Evolutionary conservation across 2,888 invertebrate species (phyloP).

Genomic region (Bombylius discolor): DNA sequence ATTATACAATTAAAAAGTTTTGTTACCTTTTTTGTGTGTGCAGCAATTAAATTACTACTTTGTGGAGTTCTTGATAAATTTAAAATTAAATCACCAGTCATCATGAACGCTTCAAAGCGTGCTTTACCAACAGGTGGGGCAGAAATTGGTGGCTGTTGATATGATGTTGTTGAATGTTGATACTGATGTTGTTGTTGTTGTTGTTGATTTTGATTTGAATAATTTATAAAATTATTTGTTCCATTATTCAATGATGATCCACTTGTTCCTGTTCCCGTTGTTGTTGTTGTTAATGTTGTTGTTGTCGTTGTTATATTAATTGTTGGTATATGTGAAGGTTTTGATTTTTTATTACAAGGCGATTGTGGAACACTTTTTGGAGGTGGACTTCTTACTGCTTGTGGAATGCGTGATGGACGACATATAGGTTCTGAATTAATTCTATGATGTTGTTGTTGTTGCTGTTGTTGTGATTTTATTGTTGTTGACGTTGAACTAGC

Average conservation of each 20-base stretch:
- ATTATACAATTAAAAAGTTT: no score
- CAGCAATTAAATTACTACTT: conserved; percentile 46
- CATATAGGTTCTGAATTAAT: conserved; percentile 28
- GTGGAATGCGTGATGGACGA: conserved; percentile 45
- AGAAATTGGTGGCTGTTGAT: conserved; percentile 23
- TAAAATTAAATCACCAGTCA: conserved; percentile 93
- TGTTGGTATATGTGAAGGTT: conserved; percentile 34
- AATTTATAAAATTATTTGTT: conserved; percentile 2
- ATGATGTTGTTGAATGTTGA: conserved; percentile 20
- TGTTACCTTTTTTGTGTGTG: conserved; percentile 34
- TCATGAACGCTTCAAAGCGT: conserved; percentile 87
- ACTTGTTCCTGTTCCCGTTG: neutral
- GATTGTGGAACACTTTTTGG: conserved; percentile 30
- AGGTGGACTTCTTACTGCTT: conserved; percentile 29
- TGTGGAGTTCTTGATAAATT: conserved; percentile 77
- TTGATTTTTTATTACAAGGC: conserved; percentile 32
- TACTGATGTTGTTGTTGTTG: conserved; percentile 24
- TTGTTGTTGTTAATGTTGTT: conserved; percentile 9
- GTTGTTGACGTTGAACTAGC: conserved; percentile 9
- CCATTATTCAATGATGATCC: neutral
- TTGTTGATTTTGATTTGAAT: conserved; percentile 17
- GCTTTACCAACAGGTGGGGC: conserved; percentile 33
- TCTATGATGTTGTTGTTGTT: conserved; percentile 22
- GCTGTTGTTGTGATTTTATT: conserved; percentile 21
- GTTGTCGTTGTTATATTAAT: conserved; percentile 18